A percentile compares a stretch with the other conserved stretches of the same genome.
These are phyloP conservation scores for Anabas testudineus DNA, from an alignment of 2,797 vertebrate species.

Conservation along the genomic window DNA sequence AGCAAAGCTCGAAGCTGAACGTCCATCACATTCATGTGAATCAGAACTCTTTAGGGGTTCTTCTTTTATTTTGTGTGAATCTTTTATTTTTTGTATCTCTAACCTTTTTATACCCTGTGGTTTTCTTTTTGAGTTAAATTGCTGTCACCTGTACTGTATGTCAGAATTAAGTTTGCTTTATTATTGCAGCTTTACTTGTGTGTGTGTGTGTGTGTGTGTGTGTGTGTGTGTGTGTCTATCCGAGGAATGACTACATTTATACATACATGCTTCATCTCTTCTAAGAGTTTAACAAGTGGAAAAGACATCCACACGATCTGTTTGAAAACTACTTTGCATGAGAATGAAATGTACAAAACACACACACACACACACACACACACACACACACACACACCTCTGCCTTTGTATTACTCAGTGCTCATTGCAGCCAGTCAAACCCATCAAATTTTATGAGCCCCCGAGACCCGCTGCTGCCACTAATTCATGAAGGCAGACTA, in stretches of 20 bases:
- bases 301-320: conserved; percentile 7
- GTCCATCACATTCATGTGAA: no score
- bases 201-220: no score
- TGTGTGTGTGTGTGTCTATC: background rate
- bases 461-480: conserved; percentile 40
- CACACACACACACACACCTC: conserved; percentile 8
- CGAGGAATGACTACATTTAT: background rate
- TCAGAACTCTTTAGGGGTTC: no score
- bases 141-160: background rate
- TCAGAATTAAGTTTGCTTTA: background rate
- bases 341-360: conserved; percentile 34
- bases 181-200: background rate
- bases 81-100: no score
- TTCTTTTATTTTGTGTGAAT: no score
- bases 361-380: background rate
- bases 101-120: background rate
- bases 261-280: background rate
- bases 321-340: conserved; percentile 38
- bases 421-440: conserved; percentile 70
- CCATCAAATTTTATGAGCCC: conserved; percentile 69
- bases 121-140: background rate
- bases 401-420: conserved; percentile 48
- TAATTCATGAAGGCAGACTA: conserved; percentile 60
- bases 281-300: conserved; percentile 21
- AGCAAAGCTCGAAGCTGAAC: no score